These are phyloP conservation scores for Pomacea canaliculata DNA, from an alignment of 2,888 invertebrate genomes.

Conservation along the genomic window DNA sequence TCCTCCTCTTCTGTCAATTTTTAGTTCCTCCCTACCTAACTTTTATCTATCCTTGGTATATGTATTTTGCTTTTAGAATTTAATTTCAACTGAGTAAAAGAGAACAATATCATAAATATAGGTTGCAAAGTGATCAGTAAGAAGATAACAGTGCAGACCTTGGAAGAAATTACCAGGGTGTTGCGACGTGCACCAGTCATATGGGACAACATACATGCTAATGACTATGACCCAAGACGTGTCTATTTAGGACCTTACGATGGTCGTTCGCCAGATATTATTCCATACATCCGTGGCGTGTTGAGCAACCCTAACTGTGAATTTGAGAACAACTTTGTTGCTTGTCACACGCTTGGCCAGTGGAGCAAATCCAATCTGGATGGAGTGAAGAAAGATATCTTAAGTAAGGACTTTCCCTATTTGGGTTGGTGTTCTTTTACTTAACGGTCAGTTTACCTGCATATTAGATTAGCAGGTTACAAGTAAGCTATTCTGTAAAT, in stretches of 20 bases:
- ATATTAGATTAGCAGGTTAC: background rate
- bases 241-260: slow-evolving; percentile 87
- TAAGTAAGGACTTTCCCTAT: slow-evolving; percentile 41
- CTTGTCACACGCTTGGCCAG: slow-evolving; percentile 93
- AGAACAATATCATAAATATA: slow-evolving; percentile 61
- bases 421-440: no score
- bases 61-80: no score
- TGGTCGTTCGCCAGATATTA: slow-evolving; percentile 87
- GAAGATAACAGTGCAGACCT: slow-evolving; percentile 85
- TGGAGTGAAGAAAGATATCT: slow-evolving; percentile 63
- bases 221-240: slow-evolving; percentile 97
- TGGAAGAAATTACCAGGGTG: slow-evolving; percentile 91
- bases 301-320: slow-evolving; percentile 98
- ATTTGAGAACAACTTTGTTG: slow-evolving; percentile 96
- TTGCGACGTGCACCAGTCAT: slow-evolving; percentile 92
- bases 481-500: background rate
- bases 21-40: no score
- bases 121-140: slow-evolving; percentile 97
- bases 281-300: slow-evolving; percentile 90
- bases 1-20: no score
- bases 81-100: no score
- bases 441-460: no score
- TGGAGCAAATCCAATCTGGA: slow-evolving; percentile 76
- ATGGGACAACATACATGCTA: slow-evolving; percentile 99
- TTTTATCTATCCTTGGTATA: no score